These are phyloP conservation scores for Coccyzus lansbergi DNA, from an alignment of 2,797 vertebrate species.

Conservation along the genomic window DNA sequence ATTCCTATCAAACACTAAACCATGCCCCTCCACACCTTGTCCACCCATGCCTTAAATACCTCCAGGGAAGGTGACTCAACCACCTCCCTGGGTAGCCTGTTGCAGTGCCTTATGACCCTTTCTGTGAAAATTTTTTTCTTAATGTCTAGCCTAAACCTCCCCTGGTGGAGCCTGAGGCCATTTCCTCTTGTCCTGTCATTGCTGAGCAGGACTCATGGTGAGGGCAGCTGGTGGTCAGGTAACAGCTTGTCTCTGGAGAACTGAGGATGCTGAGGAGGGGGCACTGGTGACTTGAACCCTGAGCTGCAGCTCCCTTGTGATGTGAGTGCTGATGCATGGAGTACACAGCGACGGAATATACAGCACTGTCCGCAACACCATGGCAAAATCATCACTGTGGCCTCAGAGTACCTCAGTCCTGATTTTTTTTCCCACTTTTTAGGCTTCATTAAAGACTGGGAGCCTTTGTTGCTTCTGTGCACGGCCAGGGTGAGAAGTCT, in stretches of 20 bases:
- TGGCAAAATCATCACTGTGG: neutral
- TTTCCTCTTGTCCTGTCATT: too few species aligned
- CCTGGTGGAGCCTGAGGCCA: too few species aligned
- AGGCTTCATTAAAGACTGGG: rapidly evolving
- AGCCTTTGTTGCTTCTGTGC: neutral
- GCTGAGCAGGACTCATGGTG: neutral
- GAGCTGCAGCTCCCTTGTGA: neutral
- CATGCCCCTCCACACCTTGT: too few species aligned
- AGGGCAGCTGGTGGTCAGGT: neutral
- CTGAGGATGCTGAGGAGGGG: neutral
- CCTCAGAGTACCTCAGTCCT: neutral
- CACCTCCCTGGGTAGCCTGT: too few species aligned
- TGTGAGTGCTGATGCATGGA: rapidly evolving
- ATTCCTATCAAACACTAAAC: too few species aligned
- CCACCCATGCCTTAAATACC: too few species aligned
- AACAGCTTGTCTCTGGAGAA: neutral
- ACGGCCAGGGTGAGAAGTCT: neutral
- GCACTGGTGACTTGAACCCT: rapidly evolving
- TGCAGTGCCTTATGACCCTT: too few species aligned
- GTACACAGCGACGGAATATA: too few species aligned
- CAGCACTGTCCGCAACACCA: too few species aligned
- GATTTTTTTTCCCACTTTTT: neutral
- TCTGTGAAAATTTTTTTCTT: too few species aligned
- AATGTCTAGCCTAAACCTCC: too few species aligned
- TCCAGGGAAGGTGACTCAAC: too few species aligned